Evolutionary conservation across 1,140 invertebrate genomes (phyloP).

Genomic region (Vanessa tameamea): DNA sequence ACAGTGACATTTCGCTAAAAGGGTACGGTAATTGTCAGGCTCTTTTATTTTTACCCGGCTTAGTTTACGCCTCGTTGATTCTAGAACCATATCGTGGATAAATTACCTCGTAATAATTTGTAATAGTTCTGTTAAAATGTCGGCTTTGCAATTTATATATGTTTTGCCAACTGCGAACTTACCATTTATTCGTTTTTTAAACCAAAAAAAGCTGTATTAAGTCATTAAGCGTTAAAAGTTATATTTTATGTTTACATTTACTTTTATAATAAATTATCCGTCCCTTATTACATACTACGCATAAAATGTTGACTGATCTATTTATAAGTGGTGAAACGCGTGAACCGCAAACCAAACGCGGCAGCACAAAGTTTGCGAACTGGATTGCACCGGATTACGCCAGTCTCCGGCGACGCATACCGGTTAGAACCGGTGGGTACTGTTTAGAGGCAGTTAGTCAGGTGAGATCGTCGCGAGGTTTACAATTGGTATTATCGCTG

Average conservation of each 20-base stretch:
- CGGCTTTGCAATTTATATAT: background rate
- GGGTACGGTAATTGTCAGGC: conserved; percentile 56
- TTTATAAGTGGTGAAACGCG: conserved; percentile 49
- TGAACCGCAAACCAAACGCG: conserved; percentile 62
- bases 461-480: conserved; percentile 56
- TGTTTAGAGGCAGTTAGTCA: conserved; percentile 67
- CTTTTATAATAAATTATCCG: background rate
- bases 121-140: background rate
- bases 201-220: no score
- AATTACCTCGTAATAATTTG: background rate
- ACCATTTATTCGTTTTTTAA: background rate
- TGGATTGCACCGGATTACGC: conserved; percentile 64
- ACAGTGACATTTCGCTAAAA: conserved; percentile 63
- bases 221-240: no score
- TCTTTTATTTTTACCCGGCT: conserved; percentile 43
- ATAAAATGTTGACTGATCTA: conserved; percentile 31
- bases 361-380: conserved; percentile 66
- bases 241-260: background rate
- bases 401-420: conserved; percentile 45
- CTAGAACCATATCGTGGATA: conserved; percentile 13
- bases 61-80: conserved; percentile 27
- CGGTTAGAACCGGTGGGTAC: conserved; percentile 43
- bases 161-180: no score
- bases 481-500: conserved; percentile 47
- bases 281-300: conserved; percentile 9